Evolutionary conservation across 2,888 invertebrate species (phyloP), one percentile per base, ranked within the genome.

Genomic region (Sisyra nigra): DNA sequence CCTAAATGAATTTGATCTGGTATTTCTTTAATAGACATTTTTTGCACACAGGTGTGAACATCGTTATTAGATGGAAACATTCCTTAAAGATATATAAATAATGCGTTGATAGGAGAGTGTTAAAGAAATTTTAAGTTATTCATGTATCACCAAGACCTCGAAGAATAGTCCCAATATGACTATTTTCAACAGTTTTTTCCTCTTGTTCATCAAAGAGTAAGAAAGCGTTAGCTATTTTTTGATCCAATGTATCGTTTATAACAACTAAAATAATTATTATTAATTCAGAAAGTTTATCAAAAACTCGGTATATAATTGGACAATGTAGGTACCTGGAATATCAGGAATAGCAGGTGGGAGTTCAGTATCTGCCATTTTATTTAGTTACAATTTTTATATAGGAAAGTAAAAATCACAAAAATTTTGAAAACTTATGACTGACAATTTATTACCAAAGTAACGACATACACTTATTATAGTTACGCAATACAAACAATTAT

Each of bases 191-290:
- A 18, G 14, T 37, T 17, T 37, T 37, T 3, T 9, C n/a, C 3
- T 37, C 37, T 19, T 18, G 17, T 14, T 37, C 37, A 37, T 37
- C 37, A 37, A 19, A 37, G 7, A 37, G 11, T 37, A 11, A n/a
- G 18, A 37, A 37, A 18, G 17, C n/a, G 10, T 37, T 19, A 3
- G 19, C 17, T 10, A 37, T 37, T 18, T 37, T 37, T 37, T 37
- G 17, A 2, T 37, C 37, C 9, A 37, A 19, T 8, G 17, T 18
- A 37, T 37, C 19, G 10, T 17, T 37, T 15, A 37, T 19, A n/a
- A 18, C 37, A 37, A 37, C 37, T 37, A 14, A 9, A 37, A 37
- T 24, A 5, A n/a, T n/a, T n/a, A n/a, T 24, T 24, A 5, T 24
- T 24, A 24, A 24, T 24, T n/a, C n/a, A n/a, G n/a, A n/a, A n/a